Percentiles rank a stretch among this genome's conserved stretches.
Conservation (phyloP, 2,888 invertebrate species). For the Tanypteryx hageni region DNA sequence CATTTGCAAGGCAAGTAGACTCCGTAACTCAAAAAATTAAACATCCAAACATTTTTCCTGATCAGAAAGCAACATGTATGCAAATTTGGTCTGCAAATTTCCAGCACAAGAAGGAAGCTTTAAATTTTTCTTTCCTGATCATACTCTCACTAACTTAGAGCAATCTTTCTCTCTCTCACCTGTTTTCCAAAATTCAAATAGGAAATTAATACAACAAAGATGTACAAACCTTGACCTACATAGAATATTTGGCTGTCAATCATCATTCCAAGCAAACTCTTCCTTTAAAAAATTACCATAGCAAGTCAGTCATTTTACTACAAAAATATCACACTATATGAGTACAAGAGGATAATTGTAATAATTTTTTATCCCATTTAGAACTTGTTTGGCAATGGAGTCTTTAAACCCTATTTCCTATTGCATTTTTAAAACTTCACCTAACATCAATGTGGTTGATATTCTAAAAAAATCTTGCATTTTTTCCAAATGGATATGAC, state of each 20-base stretch:
- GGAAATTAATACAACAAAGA: constrained; percentile 20
- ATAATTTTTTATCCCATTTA: constrained; percentile 45
- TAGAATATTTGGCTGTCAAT: constrained; percentile 42
- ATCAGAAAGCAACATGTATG: constrained; percentile 10
- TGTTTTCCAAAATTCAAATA: constrained; percentile 4
- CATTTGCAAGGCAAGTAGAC: constrained; percentile 58
- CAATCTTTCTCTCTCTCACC: not conserved
- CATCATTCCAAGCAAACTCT: constrained; percentile 50
- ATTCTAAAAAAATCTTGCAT: constrained; percentile 45
- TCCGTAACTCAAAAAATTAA: constrained; percentile 33
- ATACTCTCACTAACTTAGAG: not conserved
- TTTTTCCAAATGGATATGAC: not conserved
- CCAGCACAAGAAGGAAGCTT: constrained; percentile 45
- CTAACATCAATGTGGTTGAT: constrained; percentile 52
- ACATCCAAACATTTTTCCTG: constrained; percentile 1
- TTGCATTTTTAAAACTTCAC: constrained; percentile 45
- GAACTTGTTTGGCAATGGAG: constrained; percentile 62
- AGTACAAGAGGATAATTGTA: constrained; percentile 44
- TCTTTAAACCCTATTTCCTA: constrained; percentile 45
- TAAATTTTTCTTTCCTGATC: too few species aligned
- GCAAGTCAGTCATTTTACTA: constrained; percentile 63
- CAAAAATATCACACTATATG: constrained; percentile 64
- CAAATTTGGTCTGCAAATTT: constrained; percentile 32
- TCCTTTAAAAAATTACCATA: constrained; percentile 58
- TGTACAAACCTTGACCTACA: constrained; percentile 24